Evolutionary conservation across 1,140 invertebrate species (phyloP), one percentile per base, ranked within the genome.

Genomic region (Sweltsa coloradensis): DNA sequence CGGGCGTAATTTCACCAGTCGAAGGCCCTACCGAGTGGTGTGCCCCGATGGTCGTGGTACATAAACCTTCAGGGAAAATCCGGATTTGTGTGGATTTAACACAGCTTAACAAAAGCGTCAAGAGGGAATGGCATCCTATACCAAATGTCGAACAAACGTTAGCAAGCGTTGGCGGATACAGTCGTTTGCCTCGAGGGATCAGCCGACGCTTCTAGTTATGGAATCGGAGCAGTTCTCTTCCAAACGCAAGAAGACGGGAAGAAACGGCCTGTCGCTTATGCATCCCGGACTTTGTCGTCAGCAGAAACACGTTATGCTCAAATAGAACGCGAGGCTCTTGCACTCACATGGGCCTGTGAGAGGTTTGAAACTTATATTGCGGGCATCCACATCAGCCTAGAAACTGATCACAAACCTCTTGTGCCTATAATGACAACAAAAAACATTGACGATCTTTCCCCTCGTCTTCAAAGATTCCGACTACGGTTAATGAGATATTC

Each of bases 381-480:
- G 2, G 51, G 41, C 7, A 46, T 18, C 13, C 27, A 2, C 11
- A 22, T 45, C 29, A 43, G 1, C 1, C 39, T 63, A 18, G 54
- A 59, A 47, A 58, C 51, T 7, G 58, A 58, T 37, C 58, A 60
- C 36, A 56, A 56, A 27, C 54, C 56, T 9, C 27, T 60, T 14
- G 39, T 54, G 9, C 14, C 14, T 3, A 55, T 58, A 11, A 49
- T 56, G 22, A 45, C 26, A n/a, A 40, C 23, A 5, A 60, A 60
- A 29, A 16, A 46, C 5, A 24, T 64, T 26, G 29, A 55, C 14
- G 52, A 41, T 37, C 55, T 55, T 13, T 50, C 57, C 13, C 54
- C 47, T 11, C 37, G 55, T 41, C 26, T 60, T 6, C 57, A 57
- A 39, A 14, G 56, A 9, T 34, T 60, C 11, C 34, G 52, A 39